These are phyloP conservation scores for Torymus tubicola DNA, from an alignment of 2,888 invertebrate genomes.

Conservation along the genomic window DNA sequence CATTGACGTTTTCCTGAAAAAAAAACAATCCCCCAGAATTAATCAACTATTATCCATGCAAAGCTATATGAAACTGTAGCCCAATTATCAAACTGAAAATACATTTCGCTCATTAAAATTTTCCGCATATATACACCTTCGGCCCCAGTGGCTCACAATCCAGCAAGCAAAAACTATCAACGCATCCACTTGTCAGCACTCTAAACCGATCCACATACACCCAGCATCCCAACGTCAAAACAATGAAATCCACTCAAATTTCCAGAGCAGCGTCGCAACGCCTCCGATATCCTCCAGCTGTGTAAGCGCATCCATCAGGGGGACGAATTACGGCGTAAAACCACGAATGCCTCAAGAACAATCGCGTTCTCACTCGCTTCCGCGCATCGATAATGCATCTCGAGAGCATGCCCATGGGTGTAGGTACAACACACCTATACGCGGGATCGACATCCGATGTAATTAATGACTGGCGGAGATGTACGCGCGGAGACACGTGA, in stretches of 20 bases:
- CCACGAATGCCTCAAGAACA: constrained; percentile 50
- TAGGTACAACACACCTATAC: not conserved
- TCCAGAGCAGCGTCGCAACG: not conserved
- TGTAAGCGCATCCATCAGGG: not conserved
- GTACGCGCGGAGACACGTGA: not conserved
- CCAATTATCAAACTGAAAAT: no score
- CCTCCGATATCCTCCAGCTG: not conserved
- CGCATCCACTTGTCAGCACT: no score
- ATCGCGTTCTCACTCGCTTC: constrained; percentile 2
- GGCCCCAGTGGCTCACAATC: no score
- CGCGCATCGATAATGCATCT: constrained; percentile 22
- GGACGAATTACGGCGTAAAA: constrained; percentile 38
- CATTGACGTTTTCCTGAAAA: no score
- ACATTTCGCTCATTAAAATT: no score
- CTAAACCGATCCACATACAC: no score
- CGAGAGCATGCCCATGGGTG: not conserved
- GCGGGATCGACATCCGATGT: constrained; percentile 34
- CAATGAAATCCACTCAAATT: constrained; percentile 36
- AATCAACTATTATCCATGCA: no score
- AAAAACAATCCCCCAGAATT: no score
- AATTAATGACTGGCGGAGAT: constrained; percentile 39
- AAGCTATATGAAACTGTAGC: no score
- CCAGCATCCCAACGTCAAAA: not conserved
- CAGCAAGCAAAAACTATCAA: no score
- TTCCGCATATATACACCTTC: no score